Base-by-base conservation (phyloP, 1,140 invertebrate species). In the Archivesica marissinica region DNA sequence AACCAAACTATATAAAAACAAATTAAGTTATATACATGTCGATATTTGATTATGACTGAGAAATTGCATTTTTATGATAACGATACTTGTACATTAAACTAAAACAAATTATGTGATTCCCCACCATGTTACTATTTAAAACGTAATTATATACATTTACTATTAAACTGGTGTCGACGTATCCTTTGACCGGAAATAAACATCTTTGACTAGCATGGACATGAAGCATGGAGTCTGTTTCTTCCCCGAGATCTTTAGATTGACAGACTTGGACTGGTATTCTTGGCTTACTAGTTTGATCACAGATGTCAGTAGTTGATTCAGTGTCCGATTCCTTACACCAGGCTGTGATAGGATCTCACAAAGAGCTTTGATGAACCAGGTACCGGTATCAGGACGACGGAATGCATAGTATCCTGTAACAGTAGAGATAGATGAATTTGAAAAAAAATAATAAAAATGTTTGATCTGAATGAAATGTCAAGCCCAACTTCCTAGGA, bases 311-410 rank as follows among this genome's bases (percentile, higher is more conserved):
- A 99, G 94, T 41, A 99, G 86, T 75, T 84, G 94, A 35, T 96
- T 97, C 13, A 99, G 92, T 11, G 99, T 93, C 91, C 98, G 97
- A 77, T 96, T 95, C 28, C 96, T 95, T 7, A 70, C 54, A 17
- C 59, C 76, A 30, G 59, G 68, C 86, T 95, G 95, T 44, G 95
- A 94, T 6, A 99, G 93, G 89, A 98, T 97, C 15, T 96, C 94
- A 91, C 97, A 97, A 0, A 99, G 94, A 11, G 97, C 96, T 95
- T 99, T 98, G 94, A 99, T 97, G 90, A 99, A 99, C 98, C 98
- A 99, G 0, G 98, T 98, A n/a, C 94, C 93, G 38, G 90, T 94
- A 15, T 96, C 97, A 13, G 97, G 98, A 91, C 99, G 99, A 78
- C 98, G 95, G 98, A 98, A 99, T 0, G 98, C 99, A 94, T 96